A percentile compares a stretch with the other conserved stretches of the same genome.
phyloP scores from a whole-genome alignment of 2,888 invertebrate species.

The Catocala fraxini region DNA sequence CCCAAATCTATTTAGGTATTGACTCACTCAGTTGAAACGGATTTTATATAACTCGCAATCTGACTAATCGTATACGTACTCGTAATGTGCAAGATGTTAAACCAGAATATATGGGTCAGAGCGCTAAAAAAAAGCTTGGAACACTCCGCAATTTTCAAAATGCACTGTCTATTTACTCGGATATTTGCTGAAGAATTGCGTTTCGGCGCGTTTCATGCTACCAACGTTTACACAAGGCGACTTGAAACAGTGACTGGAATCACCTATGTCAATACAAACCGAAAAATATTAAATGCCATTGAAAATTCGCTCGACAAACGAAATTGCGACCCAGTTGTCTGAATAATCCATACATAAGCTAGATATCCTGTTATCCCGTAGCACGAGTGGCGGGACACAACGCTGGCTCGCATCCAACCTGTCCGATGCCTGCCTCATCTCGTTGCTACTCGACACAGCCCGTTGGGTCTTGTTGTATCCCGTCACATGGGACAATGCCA shows the following conservation, averaged over 20 bases:
- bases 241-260: constrained; percentile 21
- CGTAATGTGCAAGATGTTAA: constrained; percentile 27
- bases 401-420: constrained; percentile 73
- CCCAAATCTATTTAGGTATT: constrained; percentile 27
- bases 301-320: constrained; percentile 55
- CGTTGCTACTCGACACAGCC: constrained; percentile 46
- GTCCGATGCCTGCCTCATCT: constrained; percentile 54
- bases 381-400: constrained; percentile 60
- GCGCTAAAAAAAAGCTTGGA: constrained; percentile 19
- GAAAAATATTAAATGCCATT: constrained; percentile 42
- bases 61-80: constrained; percentile 23
- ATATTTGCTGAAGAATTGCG: constrained; percentile 25
- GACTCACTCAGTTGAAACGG: constrained; percentile 34
- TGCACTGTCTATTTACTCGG: constrained; percentile 17
- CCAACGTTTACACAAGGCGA: constrained; percentile 11
- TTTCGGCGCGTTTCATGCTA: constrained; percentile 10
- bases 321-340: constrained; percentile 64
- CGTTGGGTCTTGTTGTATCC: constrained; percentile 52
- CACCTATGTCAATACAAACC: constrained; percentile 33
- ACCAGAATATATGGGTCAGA: constrained; percentile 25
- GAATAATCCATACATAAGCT: constrained; percentile 65
- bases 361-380: constrained; percentile 61
- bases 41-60: constrained; percentile 24
- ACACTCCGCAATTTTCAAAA: constrained; percentile 12
- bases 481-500: constrained; percentile 60